Evolutionary conservation across 2,797 vertebrate genomes (phyloP).

Genomic region (Ficedula albicollis): DNA sequence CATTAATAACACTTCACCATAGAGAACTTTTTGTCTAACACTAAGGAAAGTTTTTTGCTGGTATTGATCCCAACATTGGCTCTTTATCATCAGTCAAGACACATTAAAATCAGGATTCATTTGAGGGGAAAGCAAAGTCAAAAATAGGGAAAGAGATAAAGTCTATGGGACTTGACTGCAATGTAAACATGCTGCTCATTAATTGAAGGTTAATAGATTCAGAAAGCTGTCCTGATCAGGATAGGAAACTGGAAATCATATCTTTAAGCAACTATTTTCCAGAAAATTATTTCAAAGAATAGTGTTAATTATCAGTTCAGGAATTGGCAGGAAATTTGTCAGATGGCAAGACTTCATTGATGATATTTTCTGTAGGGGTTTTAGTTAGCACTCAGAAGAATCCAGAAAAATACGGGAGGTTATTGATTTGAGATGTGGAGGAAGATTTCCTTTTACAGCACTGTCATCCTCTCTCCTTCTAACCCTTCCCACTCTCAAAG

Average conservation of each 20-base stretch:
- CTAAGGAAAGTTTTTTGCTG: background rate
- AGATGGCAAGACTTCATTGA: background rate
- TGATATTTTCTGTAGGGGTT: background rate
- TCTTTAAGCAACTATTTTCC: background rate
- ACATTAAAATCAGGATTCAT: background rate
- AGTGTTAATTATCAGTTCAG: background rate
- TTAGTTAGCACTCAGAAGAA: background rate
- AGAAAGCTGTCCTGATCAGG: background rate
- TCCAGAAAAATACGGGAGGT: background rate
- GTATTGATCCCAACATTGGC: background rate
- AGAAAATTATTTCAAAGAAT: background rate
- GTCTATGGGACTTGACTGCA: background rate
- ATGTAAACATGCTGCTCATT: background rate
- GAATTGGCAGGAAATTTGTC: background rate
- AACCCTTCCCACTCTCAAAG: background rate
- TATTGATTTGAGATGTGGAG: background rate
- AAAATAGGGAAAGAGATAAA: background rate
- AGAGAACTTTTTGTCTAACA: background rate
- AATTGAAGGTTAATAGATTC: background rate
- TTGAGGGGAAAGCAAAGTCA: background rate
- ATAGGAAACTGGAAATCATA: background rate
- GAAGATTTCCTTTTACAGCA: background rate
- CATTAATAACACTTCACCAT: background rate
- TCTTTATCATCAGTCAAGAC: background rate
- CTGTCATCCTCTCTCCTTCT: background rate